Evolutionary conservation across 1,140 invertebrate genomes (phyloP).

Genomic region (Latrodectus geometricus): DNA sequence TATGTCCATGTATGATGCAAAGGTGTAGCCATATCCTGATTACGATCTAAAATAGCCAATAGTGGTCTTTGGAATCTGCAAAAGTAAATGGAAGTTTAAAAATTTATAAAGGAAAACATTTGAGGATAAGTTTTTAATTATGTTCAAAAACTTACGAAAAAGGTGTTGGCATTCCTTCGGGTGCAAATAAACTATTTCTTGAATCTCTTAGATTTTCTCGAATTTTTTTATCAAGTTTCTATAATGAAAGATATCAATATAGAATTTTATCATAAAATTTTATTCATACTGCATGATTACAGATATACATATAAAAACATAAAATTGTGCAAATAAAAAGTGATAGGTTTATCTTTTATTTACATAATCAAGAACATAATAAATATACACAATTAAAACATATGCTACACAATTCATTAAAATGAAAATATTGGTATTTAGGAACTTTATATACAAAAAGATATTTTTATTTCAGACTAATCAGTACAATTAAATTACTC

Average conservation of each 20-base stretch:
- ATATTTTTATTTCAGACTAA: too few relatives aligned
- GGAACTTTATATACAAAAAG: too few relatives aligned
- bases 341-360: too few relatives aligned
- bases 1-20: slow-evolving; percentile 99
- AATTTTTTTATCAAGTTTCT: slow-evolving; percentile 96
- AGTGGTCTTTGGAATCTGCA: slow-evolving; percentile 91
- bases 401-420: too few relatives aligned
- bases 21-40: slow-evolving; percentile 96
- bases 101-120: background rate
- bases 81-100: background rate
- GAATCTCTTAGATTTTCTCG: slow-evolving; percentile 96
- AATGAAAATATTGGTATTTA: too few relatives aligned
- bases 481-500: too few relatives aligned
- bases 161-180: slow-evolving; percentile 78
- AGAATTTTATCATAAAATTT: background rate
- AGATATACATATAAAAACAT: too few relatives aligned
- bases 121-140: background rate
- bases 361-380: too few relatives aligned
- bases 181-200: slow-evolving; percentile 94
- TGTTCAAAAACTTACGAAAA: slow-evolving; percentile 65
- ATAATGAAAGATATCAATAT: slow-evolving; percentile 26
- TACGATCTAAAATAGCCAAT: slow-evolving; percentile 92
- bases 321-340: too few relatives aligned
- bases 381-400: too few relatives aligned
- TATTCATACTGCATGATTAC: too few relatives aligned